A percentile compares a stretch with the other conserved stretches of the same genome.
These are phyloP conservation scores for Ciconia nigra DNA, from an alignment of 2,797 vertebrate species.

Conservation along the genomic window DNA sequence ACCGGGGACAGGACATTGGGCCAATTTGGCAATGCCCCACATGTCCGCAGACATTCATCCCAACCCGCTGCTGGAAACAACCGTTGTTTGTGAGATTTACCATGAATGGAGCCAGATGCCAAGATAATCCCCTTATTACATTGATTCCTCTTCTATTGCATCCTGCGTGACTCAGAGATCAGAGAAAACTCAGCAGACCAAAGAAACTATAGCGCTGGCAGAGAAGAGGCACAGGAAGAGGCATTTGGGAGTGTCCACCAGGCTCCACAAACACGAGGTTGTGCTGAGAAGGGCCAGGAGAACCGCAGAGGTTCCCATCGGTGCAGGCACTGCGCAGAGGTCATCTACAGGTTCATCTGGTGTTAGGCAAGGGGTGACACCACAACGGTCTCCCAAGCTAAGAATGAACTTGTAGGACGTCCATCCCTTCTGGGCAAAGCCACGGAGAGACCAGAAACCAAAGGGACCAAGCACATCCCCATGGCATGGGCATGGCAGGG, in stretches of 20 bases:
- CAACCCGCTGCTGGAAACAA: neutral
- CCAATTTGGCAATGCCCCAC: neutral
- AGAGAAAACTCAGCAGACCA: neutral
- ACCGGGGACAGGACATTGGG: neutral
- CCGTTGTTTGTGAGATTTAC: neutral
- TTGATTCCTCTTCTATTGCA: neutral
- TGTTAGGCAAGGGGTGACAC: neutral
- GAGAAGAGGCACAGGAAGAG: neutral
- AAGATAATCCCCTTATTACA: conserved; percentile 20
- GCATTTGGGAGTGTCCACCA: neutral
- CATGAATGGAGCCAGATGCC: neutral
- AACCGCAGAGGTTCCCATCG: neutral
- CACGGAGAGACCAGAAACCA: neutral
- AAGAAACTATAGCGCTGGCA: neutral
- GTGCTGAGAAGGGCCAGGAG: neutral
- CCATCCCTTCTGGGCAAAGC: neutral
- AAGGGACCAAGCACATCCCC: neutral
- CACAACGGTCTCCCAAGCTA: neutral
- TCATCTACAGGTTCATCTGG: neutral
- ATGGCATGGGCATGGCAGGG: neutral
- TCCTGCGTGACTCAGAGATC: conserved; percentile 9
- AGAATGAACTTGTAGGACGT: neutral
- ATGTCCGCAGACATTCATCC: neutral
- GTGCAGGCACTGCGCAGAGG: neutral
- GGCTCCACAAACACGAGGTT: neutral